Base-by-base conservation (phyloP, 1,140 invertebrate species). In the Pseudomyrmex concolor region DNA sequence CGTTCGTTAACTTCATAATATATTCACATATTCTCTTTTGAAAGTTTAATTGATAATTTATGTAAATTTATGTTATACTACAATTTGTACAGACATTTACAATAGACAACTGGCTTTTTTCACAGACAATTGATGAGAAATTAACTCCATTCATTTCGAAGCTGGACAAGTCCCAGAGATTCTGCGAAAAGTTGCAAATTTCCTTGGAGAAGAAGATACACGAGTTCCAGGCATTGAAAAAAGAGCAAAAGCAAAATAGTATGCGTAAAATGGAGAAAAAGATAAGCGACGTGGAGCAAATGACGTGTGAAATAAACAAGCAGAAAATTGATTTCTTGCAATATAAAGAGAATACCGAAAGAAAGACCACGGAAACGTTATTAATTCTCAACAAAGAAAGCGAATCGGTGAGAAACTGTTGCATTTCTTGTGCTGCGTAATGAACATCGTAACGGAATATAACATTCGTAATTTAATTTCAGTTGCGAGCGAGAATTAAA, bases 261-360 rank as follows among this genome's bases (percentile, higher is more conserved):
- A 17, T 90, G 2, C 88, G 91, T 55, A 93, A 91, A 84, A 66
- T 94, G 19, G 93, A 94, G 50, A 95, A 95, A 60, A 94, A 95
- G 78, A 91, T 95, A 2, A 85, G 86, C 0, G 93, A 95, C 45
- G 83, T 95, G 25, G 95, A 95, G 86, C 90, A 92, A 57, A 92
- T 95, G 84, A 93, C 95, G 4, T 89, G 93, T 2, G 95, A 95
- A 85, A 93, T 94, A 25, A 91, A 92, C 5, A 94, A 95, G 63
- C 94, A 95, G 73, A 95, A 95, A 64, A 84, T 92, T 10, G 93
- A 94, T 62, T 88, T 95, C 17, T 57, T 94, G 12, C 93, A 94
- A 10, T 92, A 91, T 50, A 92, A 93, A 66, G 92, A 94, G 68
- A 92, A 89, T 50, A 70, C 89, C 0, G 91, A 94, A 45, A 92